Conservation (phyloP, 1,140 invertebrate genomes). For the Potamilus streckersoni region DNA sequence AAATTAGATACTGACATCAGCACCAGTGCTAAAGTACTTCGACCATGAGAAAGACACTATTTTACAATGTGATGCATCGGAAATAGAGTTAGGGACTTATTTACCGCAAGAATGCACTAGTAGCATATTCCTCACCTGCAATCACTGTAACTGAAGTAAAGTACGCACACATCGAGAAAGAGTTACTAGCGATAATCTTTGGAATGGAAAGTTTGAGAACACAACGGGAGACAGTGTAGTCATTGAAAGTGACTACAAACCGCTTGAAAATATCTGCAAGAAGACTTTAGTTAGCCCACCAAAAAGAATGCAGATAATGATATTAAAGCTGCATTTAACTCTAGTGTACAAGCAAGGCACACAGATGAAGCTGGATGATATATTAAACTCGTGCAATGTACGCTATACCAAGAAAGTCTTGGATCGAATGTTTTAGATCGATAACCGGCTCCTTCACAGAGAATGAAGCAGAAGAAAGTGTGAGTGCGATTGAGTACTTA, state of each 20-base stretch:
- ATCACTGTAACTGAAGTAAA: slow-evolving; percentile 37
- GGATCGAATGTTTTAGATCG: too few species aligned
- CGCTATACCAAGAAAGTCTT: too few species aligned
- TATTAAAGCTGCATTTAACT: too few species aligned
- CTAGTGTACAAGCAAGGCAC: too few species aligned
- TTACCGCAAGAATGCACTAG: slow-evolving; percentile 26
- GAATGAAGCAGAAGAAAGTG: too few species aligned
- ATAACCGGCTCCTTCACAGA: too few species aligned
- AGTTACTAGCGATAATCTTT: neutral
- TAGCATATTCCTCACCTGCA: slow-evolving; percentile 35
- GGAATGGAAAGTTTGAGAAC: too few species aligned
- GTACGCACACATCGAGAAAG: slow-evolving; percentile 67
- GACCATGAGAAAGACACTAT: slow-evolving; percentile 26
- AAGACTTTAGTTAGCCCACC: too few species aligned
- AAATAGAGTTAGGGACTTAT: slow-evolving; percentile 14
- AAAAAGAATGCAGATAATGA: too few species aligned
- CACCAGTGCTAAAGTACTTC: slow-evolving; percentile 38
- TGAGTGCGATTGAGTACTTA: too few species aligned
- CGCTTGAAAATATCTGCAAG: slow-evolving; percentile 46
- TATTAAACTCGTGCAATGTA: too few species aligned
- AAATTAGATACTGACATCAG: slow-evolving; percentile 13
- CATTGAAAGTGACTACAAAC: slow-evolving; percentile 63
- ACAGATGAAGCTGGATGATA: too few species aligned
- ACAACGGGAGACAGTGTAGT: slow-evolving; percentile 49
- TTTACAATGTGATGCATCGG: slow-evolving; percentile 31